Percentiles rank a stretch among this genome's conserved stretches.
phyloP scores from a whole-genome alignment of 2,113 vertebrate genomes.

The Chlorodrepanis virens region DNA sequence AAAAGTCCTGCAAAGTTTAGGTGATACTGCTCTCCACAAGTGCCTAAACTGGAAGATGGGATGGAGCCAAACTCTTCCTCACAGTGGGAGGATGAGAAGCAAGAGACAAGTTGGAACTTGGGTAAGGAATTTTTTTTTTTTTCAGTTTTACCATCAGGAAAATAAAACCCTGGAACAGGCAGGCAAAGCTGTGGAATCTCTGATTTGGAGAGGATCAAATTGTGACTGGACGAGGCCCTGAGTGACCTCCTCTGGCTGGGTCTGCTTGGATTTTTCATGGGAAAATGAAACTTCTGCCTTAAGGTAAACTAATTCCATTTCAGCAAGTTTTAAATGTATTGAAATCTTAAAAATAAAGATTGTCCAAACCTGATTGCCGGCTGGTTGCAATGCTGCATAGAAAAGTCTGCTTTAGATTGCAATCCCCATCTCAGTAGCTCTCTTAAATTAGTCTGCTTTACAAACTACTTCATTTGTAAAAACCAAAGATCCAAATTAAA shows the following conservation, averaged over 20 bases:
- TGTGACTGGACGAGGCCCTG: background rate
- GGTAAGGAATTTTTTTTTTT: background rate
- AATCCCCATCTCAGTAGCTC: background rate
- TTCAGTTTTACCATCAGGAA: background rate
- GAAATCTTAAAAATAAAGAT: background rate
- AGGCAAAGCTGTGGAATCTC: background rate
- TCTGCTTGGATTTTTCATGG: background rate
- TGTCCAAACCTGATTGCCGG: background rate
- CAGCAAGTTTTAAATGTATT: background rate
- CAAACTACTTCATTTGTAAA: background rate
- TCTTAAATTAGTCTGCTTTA: background rate
- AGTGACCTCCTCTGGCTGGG: background rate
- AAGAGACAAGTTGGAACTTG: background rate
- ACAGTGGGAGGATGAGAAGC: background rate
- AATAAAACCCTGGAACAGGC: background rate
- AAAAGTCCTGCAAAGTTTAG: background rate
- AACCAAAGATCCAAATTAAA: background rate
- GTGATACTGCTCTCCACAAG: background rate
- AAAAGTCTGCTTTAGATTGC: background rate
- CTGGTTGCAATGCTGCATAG: background rate
- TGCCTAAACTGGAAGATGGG: background rate
- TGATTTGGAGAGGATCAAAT: background rate
- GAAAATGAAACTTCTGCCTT: background rate
- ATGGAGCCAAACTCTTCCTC: background rate
- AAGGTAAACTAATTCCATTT: background rate